Evolutionary conservation across 1,140 invertebrate genomes (phyloP).

Genomic region (Drosophila navojoa): DNA sequence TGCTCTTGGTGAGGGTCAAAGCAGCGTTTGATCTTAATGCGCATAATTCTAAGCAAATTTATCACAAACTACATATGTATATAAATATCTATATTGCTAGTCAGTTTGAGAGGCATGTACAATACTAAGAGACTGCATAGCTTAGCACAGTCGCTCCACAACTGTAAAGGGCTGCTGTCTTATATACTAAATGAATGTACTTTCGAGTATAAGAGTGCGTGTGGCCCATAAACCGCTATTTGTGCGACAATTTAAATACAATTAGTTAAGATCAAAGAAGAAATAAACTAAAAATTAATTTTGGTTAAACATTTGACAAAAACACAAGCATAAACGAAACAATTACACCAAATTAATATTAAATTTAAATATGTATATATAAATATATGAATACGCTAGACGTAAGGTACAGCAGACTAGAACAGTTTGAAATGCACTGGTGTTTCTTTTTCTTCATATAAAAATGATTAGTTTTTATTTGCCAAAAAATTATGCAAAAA

Average conservation of each 20-base stretch:
- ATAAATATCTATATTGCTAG: background rate
- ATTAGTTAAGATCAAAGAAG: slow-evolving; percentile 34
- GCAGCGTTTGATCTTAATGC: slow-evolving; percentile 30
- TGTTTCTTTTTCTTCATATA: slow-evolving; percentile 59
- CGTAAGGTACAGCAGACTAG: slow-evolving; percentile 46
- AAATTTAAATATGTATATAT: slow-evolving; percentile 23
- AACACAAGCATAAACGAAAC: slow-evolving; percentile 66
- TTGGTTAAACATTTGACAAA: slow-evolving; percentile 81
- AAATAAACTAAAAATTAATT: slow-evolving; percentile 48
- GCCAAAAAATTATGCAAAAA: slow-evolving; percentile 56
- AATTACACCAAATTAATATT: slow-evolving; percentile 64
- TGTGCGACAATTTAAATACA: slow-evolving; percentile 30
- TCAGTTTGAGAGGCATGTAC: slow-evolving; percentile 5
- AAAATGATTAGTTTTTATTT: slow-evolving; percentile 64
- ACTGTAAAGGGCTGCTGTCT: slow-evolving; percentile 6
- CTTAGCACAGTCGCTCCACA: slow-evolving; percentile 12
- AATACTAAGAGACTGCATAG: slow-evolving; percentile 1
- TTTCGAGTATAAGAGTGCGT: slow-evolving; percentile 1
- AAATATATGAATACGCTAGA: slow-evolving; percentile 15
- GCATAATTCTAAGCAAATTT: slow-evolving; percentile 23
- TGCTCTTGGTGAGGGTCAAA: slow-evolving; percentile 53
- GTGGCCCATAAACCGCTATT: slow-evolving; percentile 38
- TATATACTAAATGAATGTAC: background rate
- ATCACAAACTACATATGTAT: slow-evolving; percentile 15
- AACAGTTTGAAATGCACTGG: slow-evolving; percentile 67